Conservation (phyloP, 1,140 invertebrate species). For the Drosophila pectinifera region DNA sequence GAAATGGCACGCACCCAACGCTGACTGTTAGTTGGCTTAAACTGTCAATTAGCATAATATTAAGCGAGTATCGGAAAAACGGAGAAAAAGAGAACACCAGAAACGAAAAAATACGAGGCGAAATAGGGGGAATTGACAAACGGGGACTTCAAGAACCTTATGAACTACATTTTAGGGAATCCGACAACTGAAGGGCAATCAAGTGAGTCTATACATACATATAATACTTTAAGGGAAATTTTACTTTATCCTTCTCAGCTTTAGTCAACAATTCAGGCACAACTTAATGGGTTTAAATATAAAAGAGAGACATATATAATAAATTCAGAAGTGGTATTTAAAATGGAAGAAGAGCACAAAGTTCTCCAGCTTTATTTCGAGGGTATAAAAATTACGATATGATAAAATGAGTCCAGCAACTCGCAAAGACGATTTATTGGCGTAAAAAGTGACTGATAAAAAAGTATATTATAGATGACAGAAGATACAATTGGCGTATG, state of each 20-base stretch:
- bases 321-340: too few relatives aligned
- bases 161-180: too few relatives aligned
- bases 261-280: too few relatives aligned
- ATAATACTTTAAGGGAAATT: too few relatives aligned
- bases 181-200: neutral
- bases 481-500: constrained; percentile 29
- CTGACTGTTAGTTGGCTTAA: constrained; percentile 59
- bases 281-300: too few relatives aligned
- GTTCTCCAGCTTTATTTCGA: too few relatives aligned
- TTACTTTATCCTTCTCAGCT: too few relatives aligned
- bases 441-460: constrained; percentile 6
- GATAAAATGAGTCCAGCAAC: neutral
- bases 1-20: constrained; percentile 39
- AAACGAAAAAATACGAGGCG: neutral
- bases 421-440: neutral
- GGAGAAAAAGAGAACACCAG: neutral
- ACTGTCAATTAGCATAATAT: constrained; percentile 59
- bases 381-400: neutral
- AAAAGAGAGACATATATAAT: too few relatives aligned
- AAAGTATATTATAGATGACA: neutral
- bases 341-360: too few relatives aligned
- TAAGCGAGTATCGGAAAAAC: constrained; percentile 28
- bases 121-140: constrained; percentile 14
- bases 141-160: neutral
- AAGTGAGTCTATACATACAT: too few relatives aligned